Conservation (phyloP, 2,113 vertebrate species). For the Heterotis niloticus region DNA sequence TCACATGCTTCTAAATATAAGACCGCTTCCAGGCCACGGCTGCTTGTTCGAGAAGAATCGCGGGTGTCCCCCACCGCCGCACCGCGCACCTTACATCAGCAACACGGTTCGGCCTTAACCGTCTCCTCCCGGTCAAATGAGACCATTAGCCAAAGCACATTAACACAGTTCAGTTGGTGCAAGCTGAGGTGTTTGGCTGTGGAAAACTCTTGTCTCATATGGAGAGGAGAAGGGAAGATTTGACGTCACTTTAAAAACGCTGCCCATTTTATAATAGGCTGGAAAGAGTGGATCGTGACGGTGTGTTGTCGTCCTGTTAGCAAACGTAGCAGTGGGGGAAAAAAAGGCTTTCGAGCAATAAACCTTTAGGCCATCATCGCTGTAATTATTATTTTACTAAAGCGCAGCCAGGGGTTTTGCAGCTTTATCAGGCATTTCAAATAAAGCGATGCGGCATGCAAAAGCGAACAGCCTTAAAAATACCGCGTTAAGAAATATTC, state of each 20-base stretch:
- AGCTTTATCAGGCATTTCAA: conserved; percentile 62
- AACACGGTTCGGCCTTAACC: conserved; percentile 44
- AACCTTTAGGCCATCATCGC: conserved; percentile 60
- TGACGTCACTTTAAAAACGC: conserved; percentile 25
- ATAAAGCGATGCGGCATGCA: conserved; percentile 68
- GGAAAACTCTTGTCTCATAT: conserved; percentile 36
- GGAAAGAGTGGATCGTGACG: conserved; percentile 44
- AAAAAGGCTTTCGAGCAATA: conserved; percentile 57
- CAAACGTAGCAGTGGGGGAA: conserved; percentile 40
- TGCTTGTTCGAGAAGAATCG: conserved; percentile 66
- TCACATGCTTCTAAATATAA: conserved; percentile 38
- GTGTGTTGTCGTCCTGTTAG: conserved; percentile 48
- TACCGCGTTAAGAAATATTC: conserved; percentile 68
- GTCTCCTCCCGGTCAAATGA: conserved; percentile 54
- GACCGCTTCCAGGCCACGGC: conserved; percentile 49
- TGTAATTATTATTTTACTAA: conserved; percentile 50
- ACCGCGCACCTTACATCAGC: conserved; percentile 5
- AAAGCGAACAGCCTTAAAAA: conserved; percentile 54
- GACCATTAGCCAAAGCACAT: conserved; percentile 51
- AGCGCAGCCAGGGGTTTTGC: conserved; percentile 58
- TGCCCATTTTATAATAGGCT: conserved; percentile 16
- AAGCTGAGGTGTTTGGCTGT: conserved; percentile 49
- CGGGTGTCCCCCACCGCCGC: conserved; percentile 38
- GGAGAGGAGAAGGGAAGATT: conserved; percentile 26
- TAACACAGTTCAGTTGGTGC: conserved; percentile 48